Evolutionary conservation across 2,113 vertebrate species (phyloP), one percentile per base, ranked within the genome.

Genomic region (Sakesphorus luctuosus): DNA sequence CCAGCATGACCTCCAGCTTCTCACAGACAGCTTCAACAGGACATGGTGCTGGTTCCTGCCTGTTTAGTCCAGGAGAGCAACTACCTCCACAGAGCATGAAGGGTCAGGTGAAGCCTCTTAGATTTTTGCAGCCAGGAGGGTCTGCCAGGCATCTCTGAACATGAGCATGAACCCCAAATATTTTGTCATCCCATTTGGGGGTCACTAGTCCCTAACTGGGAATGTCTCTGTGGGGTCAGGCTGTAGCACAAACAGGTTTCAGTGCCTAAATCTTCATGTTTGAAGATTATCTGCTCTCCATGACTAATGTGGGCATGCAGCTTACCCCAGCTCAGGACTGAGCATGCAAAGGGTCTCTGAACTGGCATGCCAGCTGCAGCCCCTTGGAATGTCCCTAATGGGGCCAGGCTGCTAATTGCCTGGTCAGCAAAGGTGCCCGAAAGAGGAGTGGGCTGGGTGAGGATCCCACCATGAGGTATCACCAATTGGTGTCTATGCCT

Each of bases 401-500:
- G 13, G 24, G 5, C 14, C 46, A 67, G 63, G 19, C 46, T 62
- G 15, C 31, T 53, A 66, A 63, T 24, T 56, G 33, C 68, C 44
- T 18, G 6, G 11, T 29, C 29, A 52, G 73, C 28, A 69, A 47
- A 69, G 10, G n/a, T 78, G 19, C 18, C 50, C 4, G 1, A 53
- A 50, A 8, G 1, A 52, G 49, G 6, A 0, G 9, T 31, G 46
- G 55, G 31, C 50, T 53, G 65, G 26, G 16, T 25, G 55, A 87
- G 49, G 26, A 56, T 8, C 33, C 21, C 58, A 29, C 44, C 23
- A 14, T 3, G 9, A 47, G 28, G 5, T 31, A 87, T 36, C 46
- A 21, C 20, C 2, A 1, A 4, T 0, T 38, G 16, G 56, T 0
- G 0, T 40, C 31, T n/a, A 20, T 44, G 31, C n/a, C n/a, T 73